Base-by-base conservation (phyloP, 2,888 invertebrate genomes). In the Nyleta sp. region DNA sequence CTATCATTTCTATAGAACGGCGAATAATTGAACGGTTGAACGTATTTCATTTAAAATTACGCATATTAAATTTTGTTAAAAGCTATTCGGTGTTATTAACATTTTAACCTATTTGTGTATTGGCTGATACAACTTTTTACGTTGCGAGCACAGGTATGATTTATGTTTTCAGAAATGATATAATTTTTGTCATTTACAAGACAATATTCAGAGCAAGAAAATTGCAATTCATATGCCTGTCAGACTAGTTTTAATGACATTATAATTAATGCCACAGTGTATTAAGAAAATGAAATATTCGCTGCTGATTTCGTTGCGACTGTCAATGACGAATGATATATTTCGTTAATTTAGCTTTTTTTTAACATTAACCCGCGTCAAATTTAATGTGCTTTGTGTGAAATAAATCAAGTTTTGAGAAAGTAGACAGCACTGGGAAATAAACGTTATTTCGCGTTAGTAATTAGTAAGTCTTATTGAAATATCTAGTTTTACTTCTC, bases 171-270 rank as follows among this genome's bases (percentile, higher is more conserved):
- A 7, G 44, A 44, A 55, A 48, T 28, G 52, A 72, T 20, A 11
- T 7, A 7, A 71, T 72, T 72, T 72, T 72, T 64, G 64, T 64
- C 24, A 22, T 31, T 46, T 28, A 15, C 11, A 53, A 44, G 60
- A 72, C 71, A 72, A 72, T 72, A 55, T 72, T 72, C 48, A 64
- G 72, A 64, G 48, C 71, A 64, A 57, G 64, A 48, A 64, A 64
- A 72, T 24, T 55, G 55, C 64, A 64, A 72, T 55, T 40, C 64
- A 33, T 40, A 48, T n/a, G 38, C 44, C 35, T 44, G 67, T 53
- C 67, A 28, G 67, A 60, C 74, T 31, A 59, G 59, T 67, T 74
- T 67, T 74, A 65, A 74, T 74, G 74, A 67, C 65, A 60, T 74
- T 74, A 67, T 74, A 74, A 74, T 74, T 74, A 74, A 74, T 74